Percentiles rank a stretch among this genome's conserved stretches.
Conservation (phyloP, 1,140 invertebrate species). For the Mactra quadrangularis region DNA sequence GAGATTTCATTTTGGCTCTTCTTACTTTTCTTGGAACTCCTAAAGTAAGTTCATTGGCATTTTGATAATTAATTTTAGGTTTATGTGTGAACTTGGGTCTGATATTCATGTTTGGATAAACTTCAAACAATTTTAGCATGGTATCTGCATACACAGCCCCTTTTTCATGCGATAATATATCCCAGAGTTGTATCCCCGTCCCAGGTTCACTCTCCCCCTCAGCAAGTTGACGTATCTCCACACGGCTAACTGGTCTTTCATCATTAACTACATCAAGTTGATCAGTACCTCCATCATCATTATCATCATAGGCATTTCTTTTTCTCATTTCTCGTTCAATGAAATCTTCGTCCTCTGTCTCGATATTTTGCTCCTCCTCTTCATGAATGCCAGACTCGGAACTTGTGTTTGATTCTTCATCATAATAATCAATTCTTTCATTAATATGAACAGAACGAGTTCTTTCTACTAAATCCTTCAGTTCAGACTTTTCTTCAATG, state of each 20-base stretch:
- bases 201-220: not conserved
- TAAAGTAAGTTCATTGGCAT: conserved; percentile 33
- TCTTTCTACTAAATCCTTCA: not conserved
- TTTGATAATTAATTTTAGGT: not conserved
- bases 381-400: conserved; percentile 55
- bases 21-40: conserved; percentile 40
- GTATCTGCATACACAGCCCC: not conserved
- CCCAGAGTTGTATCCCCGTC: conserved; percentile 28
- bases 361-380: not conserved
- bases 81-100: not conserved
- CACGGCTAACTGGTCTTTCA: conserved; percentile 1
- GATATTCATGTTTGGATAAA: conserved; percentile 16
- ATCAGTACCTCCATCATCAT: not conserved
- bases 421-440: not conserved
- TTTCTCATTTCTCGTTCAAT: conserved; percentile 11
- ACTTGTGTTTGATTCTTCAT: conserved; percentile 23
- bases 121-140: conserved; percentile 52
- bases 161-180: conserved; percentile 47
- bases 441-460: not conserved
- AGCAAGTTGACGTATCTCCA: conserved; percentile 5
- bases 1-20: conserved; percentile 31
- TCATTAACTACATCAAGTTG: not conserved
- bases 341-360: conserved; percentile 1
- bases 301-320: not conserved
- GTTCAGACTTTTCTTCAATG: conserved; percentile 43